Percentiles rank a stretch among this genome's conserved stretches.
phyloP scores from a whole-genome alignment of 2,113 vertebrate species.

The Thomomys bottae region DNA sequence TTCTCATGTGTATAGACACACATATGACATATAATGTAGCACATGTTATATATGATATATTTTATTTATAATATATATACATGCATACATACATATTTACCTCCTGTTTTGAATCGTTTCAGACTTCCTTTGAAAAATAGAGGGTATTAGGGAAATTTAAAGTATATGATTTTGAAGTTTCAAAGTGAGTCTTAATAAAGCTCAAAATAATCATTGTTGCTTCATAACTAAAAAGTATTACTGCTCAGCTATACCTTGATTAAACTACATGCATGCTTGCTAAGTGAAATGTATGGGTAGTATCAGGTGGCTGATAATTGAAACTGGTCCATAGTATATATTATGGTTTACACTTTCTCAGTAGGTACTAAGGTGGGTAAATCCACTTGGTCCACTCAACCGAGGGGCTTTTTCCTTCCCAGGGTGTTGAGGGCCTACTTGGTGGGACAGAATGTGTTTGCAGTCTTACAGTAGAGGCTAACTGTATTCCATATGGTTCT shows the following conservation, averaged over 20 bases:
- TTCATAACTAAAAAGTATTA: slow-evolving; percentile 28
- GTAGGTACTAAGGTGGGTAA: background rate
- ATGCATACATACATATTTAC: background rate
- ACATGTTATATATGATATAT: background rate
- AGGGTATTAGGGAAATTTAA: background rate
- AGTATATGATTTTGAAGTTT: background rate
- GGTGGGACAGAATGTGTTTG: background rate
- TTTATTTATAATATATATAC: too few species aligned
- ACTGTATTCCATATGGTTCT: background rate
- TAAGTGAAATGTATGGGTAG: slow-evolving; percentile 7
- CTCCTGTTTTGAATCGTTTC: background rate
- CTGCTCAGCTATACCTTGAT: slow-evolving; percentile 3
- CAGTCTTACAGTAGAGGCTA: background rate
- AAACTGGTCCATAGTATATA: background rate
- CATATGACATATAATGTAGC: background rate
- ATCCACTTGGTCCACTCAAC: background rate
- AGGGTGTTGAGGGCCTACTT: background rate
- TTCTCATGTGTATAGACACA: background rate
- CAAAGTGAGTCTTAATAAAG: slow-evolving; percentile 7
- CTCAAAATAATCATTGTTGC: background rate
- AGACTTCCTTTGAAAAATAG: background rate
- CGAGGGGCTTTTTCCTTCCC: background rate
- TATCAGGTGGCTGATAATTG: background rate
- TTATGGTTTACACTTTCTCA: background rate
- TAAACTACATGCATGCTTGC: slow-evolving; percentile 33